Conservation (phyloP, 2,888 invertebrate species). For the Acleris holmiana region DNA sequence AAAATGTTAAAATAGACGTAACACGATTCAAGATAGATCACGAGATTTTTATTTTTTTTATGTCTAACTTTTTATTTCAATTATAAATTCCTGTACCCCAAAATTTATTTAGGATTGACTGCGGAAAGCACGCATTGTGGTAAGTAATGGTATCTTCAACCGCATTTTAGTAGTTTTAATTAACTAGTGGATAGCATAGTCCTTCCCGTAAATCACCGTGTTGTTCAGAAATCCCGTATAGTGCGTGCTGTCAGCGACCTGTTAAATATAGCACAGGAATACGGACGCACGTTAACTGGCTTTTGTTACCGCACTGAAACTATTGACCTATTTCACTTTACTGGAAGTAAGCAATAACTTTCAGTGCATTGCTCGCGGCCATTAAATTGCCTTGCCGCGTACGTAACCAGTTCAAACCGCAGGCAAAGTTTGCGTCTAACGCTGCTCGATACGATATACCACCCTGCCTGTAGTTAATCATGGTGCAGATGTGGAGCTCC, state of each 20-base stretch:
- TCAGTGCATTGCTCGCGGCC: conserved; percentile 74
- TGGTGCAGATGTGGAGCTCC: not conserved
- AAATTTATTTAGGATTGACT: too few relatives aligned
- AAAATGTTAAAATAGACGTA: too few relatives aligned
- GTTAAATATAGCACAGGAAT: conserved; percentile 71
- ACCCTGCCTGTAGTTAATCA: conserved; percentile 13
- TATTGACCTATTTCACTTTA: conserved; percentile 83
- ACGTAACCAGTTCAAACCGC: conserved; percentile 58
- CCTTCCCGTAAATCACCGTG: conserved; percentile 12
- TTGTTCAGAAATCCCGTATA: conserved; percentile 38
- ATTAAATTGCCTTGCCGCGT: conserved; percentile 66
- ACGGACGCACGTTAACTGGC: conserved; percentile 73
- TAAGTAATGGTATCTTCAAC: too few relatives aligned
- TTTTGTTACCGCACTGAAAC: conserved; percentile 83
- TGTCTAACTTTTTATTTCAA: too few relatives aligned
- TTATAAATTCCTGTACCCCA: too few relatives aligned
- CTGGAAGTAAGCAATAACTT: conserved; percentile 83
- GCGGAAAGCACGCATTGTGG: too few relatives aligned
- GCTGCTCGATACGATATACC: conserved; percentile 14
- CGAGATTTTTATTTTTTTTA: too few relatives aligned
- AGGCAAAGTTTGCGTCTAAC: conserved; percentile 43
- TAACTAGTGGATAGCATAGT: not conserved
- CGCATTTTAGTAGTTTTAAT: too few relatives aligned
- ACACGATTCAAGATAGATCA: too few relatives aligned
- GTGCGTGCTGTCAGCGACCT: conserved; percentile 56